phyloP scores from a whole-genome alignment of 2,113 vertebrate species.

The Archocentrus centrarchus region DNA sequence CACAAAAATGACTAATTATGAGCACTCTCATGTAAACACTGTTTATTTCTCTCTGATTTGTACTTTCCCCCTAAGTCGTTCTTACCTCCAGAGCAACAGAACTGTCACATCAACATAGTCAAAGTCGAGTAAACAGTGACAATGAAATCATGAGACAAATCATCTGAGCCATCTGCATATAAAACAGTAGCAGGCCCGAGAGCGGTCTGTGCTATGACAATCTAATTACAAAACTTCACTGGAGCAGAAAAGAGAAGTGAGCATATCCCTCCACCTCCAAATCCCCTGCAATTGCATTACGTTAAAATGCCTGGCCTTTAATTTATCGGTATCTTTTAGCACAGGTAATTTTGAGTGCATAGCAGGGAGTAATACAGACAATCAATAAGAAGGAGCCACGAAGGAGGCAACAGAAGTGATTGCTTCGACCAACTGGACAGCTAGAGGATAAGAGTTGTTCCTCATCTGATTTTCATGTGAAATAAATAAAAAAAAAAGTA shows the following conservation, averaged over 20 bases:
- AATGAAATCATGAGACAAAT: constrained; percentile 71
- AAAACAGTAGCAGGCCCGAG: constrained; percentile 59
- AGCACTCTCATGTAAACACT: constrained; percentile 57
- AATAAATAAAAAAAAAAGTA: not conserved
- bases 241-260: constrained; percentile 50
- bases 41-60: constrained; percentile 58
- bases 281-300: constrained; percentile 41
- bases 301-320: constrained; percentile 51
- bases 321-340: constrained; percentile 56
- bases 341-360: constrained; percentile 58
- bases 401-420: constrained; percentile 54
- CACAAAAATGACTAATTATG: constrained; percentile 75
- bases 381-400: constrained; percentile 58
- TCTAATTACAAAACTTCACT: constrained; percentile 71
- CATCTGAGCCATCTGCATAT: constrained; percentile 73
- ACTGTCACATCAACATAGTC: constrained; percentile 59
- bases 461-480: constrained; percentile 48
- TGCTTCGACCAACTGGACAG: constrained; percentile 51
- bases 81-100: constrained; percentile 67
- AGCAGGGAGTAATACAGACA: constrained; percentile 55
- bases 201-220: constrained; percentile 65
- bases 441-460: constrained; percentile 40
- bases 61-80: constrained; percentile 60
- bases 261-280: constrained; percentile 1
- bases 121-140: constrained; percentile 73